A percentile compares a stretch with the other conserved stretches of the same genome.
These are phyloP conservation scores for Athalia cordata DNA, from an alignment of 2,888 invertebrate genomes.

Conservation along the genomic window DNA sequence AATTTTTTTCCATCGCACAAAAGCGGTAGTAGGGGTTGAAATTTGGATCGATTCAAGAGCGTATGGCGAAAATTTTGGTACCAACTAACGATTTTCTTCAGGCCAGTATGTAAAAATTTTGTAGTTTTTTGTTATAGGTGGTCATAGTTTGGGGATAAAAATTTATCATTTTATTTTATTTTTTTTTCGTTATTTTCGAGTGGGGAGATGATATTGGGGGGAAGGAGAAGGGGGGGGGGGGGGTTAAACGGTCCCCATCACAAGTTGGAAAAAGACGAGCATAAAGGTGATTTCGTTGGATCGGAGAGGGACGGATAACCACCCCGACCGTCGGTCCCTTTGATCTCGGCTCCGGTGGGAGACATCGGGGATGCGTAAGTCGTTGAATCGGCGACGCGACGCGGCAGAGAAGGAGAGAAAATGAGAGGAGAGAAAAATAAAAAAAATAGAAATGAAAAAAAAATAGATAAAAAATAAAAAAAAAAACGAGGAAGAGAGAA, in stretches of 20 bases:
- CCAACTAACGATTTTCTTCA: too few species aligned
- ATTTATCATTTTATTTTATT: too few species aligned
- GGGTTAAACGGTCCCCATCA: conserved; percentile 26
- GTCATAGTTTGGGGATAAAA: too few species aligned
- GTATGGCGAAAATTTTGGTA: too few species aligned
- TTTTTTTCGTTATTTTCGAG: too few species aligned
- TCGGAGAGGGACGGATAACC: conserved; percentile 48
- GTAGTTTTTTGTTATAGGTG: too few species aligned
- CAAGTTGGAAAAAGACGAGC: background rate
- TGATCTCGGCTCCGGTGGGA: conserved; percentile 61
- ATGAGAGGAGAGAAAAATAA: background rate
- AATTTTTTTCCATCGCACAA: too few species aligned
- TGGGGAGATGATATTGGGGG: too few species aligned
- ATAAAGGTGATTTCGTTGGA: conserved; percentile 38
- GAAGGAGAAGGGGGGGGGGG: background rate
- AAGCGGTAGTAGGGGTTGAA: too few species aligned
- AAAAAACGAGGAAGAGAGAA: conserved; percentile 12
- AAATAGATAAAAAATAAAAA: background rate
- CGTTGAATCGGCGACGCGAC: conserved; percentile 54
- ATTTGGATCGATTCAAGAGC: too few species aligned
- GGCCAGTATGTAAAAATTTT: too few species aligned
- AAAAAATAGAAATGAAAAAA: conserved; percentile 5
- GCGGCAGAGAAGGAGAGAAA: conserved; percentile 10
- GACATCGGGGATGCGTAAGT: conserved; percentile 57
- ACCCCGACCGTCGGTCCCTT: conserved; percentile 63